Base-by-base conservation (phyloP, 2,113 vertebrate genomes). In the Formicarius rufipectus region DNA sequence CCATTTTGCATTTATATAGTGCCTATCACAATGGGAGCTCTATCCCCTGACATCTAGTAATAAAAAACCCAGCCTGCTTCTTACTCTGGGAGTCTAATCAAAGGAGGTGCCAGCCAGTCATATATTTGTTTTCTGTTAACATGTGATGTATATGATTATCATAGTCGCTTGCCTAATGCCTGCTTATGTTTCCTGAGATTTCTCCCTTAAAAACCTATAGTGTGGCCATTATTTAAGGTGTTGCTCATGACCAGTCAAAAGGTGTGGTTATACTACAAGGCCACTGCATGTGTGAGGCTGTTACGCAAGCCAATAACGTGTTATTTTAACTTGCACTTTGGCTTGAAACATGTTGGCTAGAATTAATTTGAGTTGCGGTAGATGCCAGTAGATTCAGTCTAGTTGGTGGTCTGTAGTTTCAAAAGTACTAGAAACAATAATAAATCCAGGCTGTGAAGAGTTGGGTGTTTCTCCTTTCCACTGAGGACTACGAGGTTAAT, bases 351-450 rank as follows among this genome's bases (percentile, higher is more conserved):
- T 6, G 8, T 40, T 81, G 59, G 50, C 31, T 86, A 42, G 39
- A 80, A 69, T 94, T 96, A 77, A 91, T 91, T 45, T 60, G 58
- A 14, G 9, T 24, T 94, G 90, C 88, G 93, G 95, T 94, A 92
- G 95, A 94, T 93, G 93, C 22, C 30, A 33, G 60, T 37, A 75
- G 90, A 93, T 94, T 90, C 13, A 22, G 28, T 52, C 68, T 31
- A 21, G 35, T 7, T 88, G 76, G 76, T 91, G 85, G 42, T 64
- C 73, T 77, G 45, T 1, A 92, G 79, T 71, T 95, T 55, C 85
- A 94, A 72, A 87, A 84, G 72, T 60, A 40, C 35, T 31, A 71
- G 47, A 94, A 96, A 77, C 39, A 93, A 35, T 63, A 93, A 87
- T 28, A 81, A 93, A 88, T 6, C 19, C n/a, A 39, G 5, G 3